These are phyloP conservation scores for Horisme vitalbata DNA, from an alignment of 2,888 invertebrate species.

Conservation along the genomic window DNA sequence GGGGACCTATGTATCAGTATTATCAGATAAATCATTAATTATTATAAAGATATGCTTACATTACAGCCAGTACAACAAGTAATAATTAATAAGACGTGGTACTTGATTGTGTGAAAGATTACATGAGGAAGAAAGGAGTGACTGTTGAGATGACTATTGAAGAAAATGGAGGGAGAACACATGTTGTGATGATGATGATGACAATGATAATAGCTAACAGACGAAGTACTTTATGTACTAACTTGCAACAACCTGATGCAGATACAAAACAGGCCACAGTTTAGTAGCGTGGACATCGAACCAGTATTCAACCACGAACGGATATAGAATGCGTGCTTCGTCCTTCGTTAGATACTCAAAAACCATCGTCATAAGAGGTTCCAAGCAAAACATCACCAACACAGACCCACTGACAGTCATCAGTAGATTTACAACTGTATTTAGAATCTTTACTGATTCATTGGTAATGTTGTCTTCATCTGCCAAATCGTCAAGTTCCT, in stretches of 20 bases:
- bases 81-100: no score
- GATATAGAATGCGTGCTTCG: conserved; percentile 44
- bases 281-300: conserved; percentile 47
- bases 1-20: no score
- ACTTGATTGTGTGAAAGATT: no score
- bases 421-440: conserved; percentile 39
- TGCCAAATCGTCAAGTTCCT: neutral
- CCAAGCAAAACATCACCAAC: conserved; percentile 44
- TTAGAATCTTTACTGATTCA: conserved; percentile 44
- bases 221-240: conserved; percentile 33
- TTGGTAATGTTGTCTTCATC: conserved; percentile 37
- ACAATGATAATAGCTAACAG: no score
- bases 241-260: conserved; percentile 60
- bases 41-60: no score
- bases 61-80: no score
- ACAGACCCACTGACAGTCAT: conserved; percentile 38
- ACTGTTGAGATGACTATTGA: no score
- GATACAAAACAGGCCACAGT: conserved; percentile 52
- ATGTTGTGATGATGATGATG: no score
- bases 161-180: no score
- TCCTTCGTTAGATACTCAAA: conserved; percentile 46
- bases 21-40: no score
- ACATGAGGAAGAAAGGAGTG: no score
- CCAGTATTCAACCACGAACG: conserved; percentile 55
- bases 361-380: conserved; percentile 48